Evolutionary conservation across 2,113 vertebrate species (phyloP), one percentile per base, ranked within the genome.

Genomic region (Albula goreensis): DNA sequence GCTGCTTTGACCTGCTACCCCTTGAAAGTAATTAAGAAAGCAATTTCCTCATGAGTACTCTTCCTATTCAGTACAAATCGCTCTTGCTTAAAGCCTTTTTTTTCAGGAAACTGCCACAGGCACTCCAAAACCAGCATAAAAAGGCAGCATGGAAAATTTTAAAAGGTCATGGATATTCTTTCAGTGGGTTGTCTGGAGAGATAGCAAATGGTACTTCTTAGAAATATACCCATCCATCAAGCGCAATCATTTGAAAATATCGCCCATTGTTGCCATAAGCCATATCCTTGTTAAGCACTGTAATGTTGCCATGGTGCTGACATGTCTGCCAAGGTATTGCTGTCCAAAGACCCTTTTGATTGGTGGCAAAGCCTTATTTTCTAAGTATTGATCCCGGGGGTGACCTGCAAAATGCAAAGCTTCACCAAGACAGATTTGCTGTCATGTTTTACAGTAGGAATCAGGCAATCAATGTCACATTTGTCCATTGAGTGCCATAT

Each of bases 381-480:
- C 91, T 85, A 81, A 52, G 83, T 93, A 95, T 95, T 81, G 94
- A 96, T 96, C 86, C 60, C 5, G 5, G 83, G 89, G 89, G 70
- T 85, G 88, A 91, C 88, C 90, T 88, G 87, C 89, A 87, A 93
- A 91, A 93, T 90, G 90, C 89, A 90, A 93, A 85, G 83, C 89
- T 85, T 83, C 49, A 81, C 86, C 86, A 92, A 93, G 93, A 95
- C 93, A 92, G 91, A 94, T 94, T 89, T 92, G 92, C 94, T 94
- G 94, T 95, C 94, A 93, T 86, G 84, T 89, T 81, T 51, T 90
- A 70, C 84, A 74, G 88, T 84, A 53, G 80, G 56, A 83, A 87
- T 88, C 88, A 86, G 90, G 89, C 86, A 90, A 88, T 91, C 91
- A 88, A 91, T 93, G 92, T 93, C 92, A 90, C n/a, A 15, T 84